Base-by-base conservation (phyloP, 2,888 invertebrate genomes). In the Alloplasta piceator region DNA sequence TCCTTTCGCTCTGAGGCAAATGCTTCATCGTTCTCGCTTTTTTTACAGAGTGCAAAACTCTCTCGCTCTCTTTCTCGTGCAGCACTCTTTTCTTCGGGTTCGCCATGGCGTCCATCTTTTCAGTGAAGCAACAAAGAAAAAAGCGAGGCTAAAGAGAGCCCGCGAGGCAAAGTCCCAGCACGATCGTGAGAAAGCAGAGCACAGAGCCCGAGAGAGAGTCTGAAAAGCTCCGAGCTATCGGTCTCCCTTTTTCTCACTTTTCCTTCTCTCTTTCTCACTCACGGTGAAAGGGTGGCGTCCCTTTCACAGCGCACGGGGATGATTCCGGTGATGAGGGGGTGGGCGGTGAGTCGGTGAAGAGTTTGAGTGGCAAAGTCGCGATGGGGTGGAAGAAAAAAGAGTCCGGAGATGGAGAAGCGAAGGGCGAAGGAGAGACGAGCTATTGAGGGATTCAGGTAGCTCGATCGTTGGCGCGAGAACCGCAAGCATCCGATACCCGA, bases 401-500 rank as follows among this genome's bases (percentile, higher is more conserved):
- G 50, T 52, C 38, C 16, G 66, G 72, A 70, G 50, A 60, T 7
- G 41, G 55, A 61, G 58, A 43, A 61, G 66, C 67, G 36, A 39
- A 52, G 60, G 67, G 61, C 26, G 14, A 56, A 60, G 52, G 67
- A 50, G 43, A 70, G 55, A 68, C 26, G 52, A 72, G 78, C 71
- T 50, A 58, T 26, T 26, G 71, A 75, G 78, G 72, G 83, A 83
- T 84, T 84, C 78, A 83, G 80, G 79, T 80, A 82, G 82, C 82
- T 77, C 77, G 79, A 84, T 84, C 72, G 72, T 73, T 82, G 74
- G 82, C 74, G 83, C 76, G 80, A 80, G 83, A 85, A 86, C 87
- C 86, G 80, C 87, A 87, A 81, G 86, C 85, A 85, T 82, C 83
- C 82, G 82, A 84, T 83, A 84, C 85, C 82, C 84, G 85, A 86